phyloP scores from a whole-genome alignment of 1,140 invertebrate species.

The Trichonephila inaurata region DNA sequence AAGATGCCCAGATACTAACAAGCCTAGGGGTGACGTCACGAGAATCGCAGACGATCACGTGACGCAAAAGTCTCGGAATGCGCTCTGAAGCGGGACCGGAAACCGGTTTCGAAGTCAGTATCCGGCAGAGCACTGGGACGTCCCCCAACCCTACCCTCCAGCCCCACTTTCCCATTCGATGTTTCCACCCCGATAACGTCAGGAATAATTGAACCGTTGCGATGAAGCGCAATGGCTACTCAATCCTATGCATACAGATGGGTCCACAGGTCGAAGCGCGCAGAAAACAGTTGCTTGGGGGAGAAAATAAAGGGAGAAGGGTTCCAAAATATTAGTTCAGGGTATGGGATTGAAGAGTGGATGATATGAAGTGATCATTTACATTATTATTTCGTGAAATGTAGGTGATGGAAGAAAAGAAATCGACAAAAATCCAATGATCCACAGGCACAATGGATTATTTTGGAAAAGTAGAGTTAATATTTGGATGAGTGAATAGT shows the following conservation, averaged over 20 bases:
- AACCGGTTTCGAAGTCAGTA: conserved; percentile 49
- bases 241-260: background rate
- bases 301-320: too few species aligned
- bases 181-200: background rate
- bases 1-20: background rate
- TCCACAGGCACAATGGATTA: too few species aligned
- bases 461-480: too few species aligned
- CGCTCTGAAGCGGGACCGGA: conserved; percentile 48
- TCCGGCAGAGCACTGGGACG: conserved; percentile 21
- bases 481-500: too few species aligned
- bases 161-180: background rate
- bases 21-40: conserved; percentile 41
- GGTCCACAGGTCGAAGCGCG: background rate
- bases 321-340: too few species aligned
- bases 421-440: too few species aligned
- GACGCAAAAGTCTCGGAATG: conserved; percentile 59
- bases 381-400: too few species aligned
- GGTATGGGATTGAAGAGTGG: too few species aligned
- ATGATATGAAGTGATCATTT: too few species aligned
- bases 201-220: conserved; percentile 6
- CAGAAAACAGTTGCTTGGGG: background rate
- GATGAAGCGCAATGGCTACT: background rate
- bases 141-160: background rate
- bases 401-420: too few species aligned
- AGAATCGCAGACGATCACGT: conserved; percentile 1